Conservation (phyloP, 2,113 vertebrate genomes). For the Atlantisia rogersi region DNA sequence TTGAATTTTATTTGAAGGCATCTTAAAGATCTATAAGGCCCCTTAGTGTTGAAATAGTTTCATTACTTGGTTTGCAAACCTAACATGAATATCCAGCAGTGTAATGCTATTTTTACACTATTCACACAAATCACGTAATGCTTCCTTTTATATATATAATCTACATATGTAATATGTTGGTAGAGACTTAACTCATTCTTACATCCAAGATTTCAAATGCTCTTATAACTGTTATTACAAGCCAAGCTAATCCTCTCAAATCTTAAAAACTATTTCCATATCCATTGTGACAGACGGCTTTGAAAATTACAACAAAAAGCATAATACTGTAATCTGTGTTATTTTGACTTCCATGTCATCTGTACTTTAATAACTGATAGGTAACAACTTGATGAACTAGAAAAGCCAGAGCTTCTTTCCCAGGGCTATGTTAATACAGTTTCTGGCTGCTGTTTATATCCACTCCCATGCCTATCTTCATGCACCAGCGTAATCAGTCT, state of each 20-base stretch:
- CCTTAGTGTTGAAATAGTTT: not conserved
- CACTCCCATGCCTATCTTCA: not conserved
- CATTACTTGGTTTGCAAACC: not conserved
- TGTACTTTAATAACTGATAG: not conserved
- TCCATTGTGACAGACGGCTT: not conserved
- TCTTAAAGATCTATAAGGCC: not conserved
- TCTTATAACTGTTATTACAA: not conserved
- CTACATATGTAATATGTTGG: not conserved
- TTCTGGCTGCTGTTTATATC: not conserved
- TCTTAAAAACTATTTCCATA: not conserved
- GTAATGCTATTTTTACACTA: not conserved
- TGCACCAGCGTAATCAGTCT: not conserved
- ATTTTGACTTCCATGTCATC: not conserved
- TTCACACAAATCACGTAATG: not conserved
- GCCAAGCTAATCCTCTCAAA: not conserved
- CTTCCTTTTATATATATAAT: not conserved
- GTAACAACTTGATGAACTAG: not conserved
- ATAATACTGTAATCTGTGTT: not conserved
- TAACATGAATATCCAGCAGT: not conserved
- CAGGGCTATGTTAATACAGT: not conserved
- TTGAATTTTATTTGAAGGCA: not conserved
- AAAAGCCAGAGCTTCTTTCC: not conserved
- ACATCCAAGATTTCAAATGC: not conserved
- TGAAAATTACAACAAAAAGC: not conserved
- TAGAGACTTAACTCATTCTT: not conserved